Base-by-base conservation (phyloP, 2,797 vertebrate species). In the Novumbra hubbsi region DNA sequence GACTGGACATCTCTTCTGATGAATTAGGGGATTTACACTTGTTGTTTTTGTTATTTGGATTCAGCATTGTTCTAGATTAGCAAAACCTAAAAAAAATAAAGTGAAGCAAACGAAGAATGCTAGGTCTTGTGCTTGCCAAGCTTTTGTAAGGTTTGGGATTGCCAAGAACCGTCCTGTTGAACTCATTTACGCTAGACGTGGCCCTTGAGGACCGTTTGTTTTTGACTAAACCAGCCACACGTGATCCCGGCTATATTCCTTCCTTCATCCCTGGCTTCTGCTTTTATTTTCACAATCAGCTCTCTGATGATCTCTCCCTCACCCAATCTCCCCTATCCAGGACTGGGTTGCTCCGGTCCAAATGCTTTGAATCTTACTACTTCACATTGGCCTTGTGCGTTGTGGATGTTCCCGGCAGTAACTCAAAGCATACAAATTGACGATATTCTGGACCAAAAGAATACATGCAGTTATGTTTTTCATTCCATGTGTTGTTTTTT, bases 401-500 rank as follows among this genome's bases (percentile, higher is more conserved):
- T 79, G 45, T 75, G 67, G 66, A 41, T 67, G 27, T 62, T 70
- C 71, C 69, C 30, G 32, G 62, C 21, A 24, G 62, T 73, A 64
- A 68, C 74, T 60, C 65, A 70, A 45, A 38, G 62, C 21, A 71
- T 75, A 34, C 32, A 71, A 77, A 70, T n/a, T 71, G 24, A 8
- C 67, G 45, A 73, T 75, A 67, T 76, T 73, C 48, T 73, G 17
- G 14, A 75, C 76, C 70, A 60, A 70, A 78, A 73, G 73, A 76
- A 73, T 68, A 65, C 5, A 7, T 14, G 50, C 64, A 67, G 75
- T 81, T 76, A 73, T 76, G 70, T 67, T 68, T 73, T 72, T 80
- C 41, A 70, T 69, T 75, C 28, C 52, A 21, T 70, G 16, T 65
- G 52, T 55, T 63, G 48, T 73, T 68, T 24, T 67, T 70, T 34